Base-by-base conservation (phyloP, 2,113 vertebrate species). In the Azemiops feae region DNA sequence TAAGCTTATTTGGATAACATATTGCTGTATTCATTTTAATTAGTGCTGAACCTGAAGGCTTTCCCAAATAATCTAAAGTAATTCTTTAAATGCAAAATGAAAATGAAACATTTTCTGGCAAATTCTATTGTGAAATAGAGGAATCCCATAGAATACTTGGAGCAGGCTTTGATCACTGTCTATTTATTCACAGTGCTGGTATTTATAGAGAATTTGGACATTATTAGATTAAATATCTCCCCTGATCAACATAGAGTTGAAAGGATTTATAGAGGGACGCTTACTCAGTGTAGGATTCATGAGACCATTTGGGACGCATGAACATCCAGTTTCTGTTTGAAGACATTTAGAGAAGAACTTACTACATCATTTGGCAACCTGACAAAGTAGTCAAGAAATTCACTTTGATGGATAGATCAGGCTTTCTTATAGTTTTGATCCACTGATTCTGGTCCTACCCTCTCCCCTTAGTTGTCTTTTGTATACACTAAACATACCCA, bases 1-100 rank as follows among this genome's bases (percentile, higher is more conserved):
- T 25, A 30, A 34, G 23, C 1, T 0, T 25, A 1, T 27, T 27
- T 57, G 5, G 30, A 54, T 30, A 2, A 20, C 1, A 1, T 12
- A 54, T 57, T 23, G 8, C 43, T 18, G 0, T 43, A 87, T 91
- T 91, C 9, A n/a, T 85, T 23, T 14, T 60, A 50, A 0, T 0
- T 16, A 45, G 22, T 58, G 12, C 47, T 85, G 50, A 3, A 9
- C 18, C 34, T 89, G 27, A 60, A 90, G 54, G 23, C 45, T 53
- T 86, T 60, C 54, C 45, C 34, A 50, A 85, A 34, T 52, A 92
- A 89, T 47, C 30, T 60, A 54, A 34, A 2, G 0, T 89, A 90
- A 86, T 81, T 86, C 12, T 45, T 50, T 85, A 85, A 55, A 58
- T n/a, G 30, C 74, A 39, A 11, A 74, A 50, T 86, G 30, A 39